Percentiles rank a stretch among this genome's conserved stretches.
Conservation (phyloP, 1,140 invertebrate genomes). For the Halictus rubicundus region DNA sequence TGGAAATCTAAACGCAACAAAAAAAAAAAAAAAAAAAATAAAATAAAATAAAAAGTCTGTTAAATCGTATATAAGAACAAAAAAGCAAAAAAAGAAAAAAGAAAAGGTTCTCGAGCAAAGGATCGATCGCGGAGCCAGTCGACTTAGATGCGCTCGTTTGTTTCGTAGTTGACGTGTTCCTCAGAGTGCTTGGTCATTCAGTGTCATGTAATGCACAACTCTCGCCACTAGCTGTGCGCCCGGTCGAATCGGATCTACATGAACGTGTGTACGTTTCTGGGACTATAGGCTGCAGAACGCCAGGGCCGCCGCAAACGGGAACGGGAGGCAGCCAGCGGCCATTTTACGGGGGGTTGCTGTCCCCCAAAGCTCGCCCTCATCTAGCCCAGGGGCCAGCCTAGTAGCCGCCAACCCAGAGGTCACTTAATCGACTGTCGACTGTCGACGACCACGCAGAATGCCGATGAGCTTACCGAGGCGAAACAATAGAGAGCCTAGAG, state of each 20-base stretch:
- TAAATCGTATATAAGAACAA: too few species aligned
- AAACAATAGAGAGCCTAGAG: constrained; percentile 54
- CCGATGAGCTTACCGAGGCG: constrained; percentile 55
- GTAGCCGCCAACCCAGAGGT: constrained; percentile 75
- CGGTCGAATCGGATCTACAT: constrained; percentile 34
- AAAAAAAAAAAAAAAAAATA: too few species aligned
- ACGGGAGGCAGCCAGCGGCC: constrained; percentile 77
- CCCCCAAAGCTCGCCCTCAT: constrained; percentile 80
- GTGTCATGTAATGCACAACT: constrained; percentile 58
- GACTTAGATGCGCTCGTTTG: constrained; percentile 51
- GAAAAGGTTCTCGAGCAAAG: constrained; percentile 12
- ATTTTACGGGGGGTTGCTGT: constrained; percentile 79
- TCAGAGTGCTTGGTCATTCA: constrained; percentile 60
- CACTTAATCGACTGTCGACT: constrained; percentile 70
- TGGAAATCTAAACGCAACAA: too few species aligned
- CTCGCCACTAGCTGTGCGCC: constrained; percentile 13
- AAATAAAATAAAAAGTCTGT: too few species aligned
- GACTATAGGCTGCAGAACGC: constrained; percentile 78
- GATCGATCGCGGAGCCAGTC: constrained; percentile 30
- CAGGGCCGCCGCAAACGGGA: constrained; percentile 80
- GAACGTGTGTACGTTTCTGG: constrained; percentile 46
- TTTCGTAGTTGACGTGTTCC: constrained; percentile 53
- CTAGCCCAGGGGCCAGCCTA: constrained; percentile 79
- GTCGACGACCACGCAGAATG: constrained; percentile 50
- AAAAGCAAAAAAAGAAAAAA: background rate